Base-by-base conservation (phyloP, 2,888 invertebrate genomes). In the Apamea anceps region DNA sequence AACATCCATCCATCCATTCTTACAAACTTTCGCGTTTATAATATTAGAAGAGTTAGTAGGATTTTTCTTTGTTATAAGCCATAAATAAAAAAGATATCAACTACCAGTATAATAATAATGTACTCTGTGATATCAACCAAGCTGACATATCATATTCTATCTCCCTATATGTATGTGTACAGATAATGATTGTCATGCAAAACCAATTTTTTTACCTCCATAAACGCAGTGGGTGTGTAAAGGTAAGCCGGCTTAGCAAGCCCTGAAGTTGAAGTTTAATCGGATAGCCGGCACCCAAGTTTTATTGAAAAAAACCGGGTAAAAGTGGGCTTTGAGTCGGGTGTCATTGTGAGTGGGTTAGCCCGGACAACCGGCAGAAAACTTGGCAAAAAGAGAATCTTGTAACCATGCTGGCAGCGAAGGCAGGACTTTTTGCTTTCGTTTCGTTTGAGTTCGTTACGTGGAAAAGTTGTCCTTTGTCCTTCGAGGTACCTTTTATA, bases 231-330 rank as follows among this genome's bases (percentile, higher is more conserved):
- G 42, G 45, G 71, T 66, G 68, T 75, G 48, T 57, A 63, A 63
- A 86, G 87, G 79, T 85, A 85, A 85, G 75, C 87, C 32, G 51
- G 54, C 48, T 79, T 72, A 66, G 45, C 32, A 62, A 75, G 54
- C 67, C 76, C 65, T 48, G 63, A 75, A 83, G 51, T 60, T 60
- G 54, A 65, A 72, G 68, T 77, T 72, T 51, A 75, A 84, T 77
- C 85, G 57, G 70, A 80, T 84, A 80, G 51, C 87, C 32, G 28
- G 32, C 28, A 68, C 75, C 77, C 66, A 84, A 84, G 77, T 75
- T 85, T 84, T 65, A 77, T 77, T 73, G 72, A n/a, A 75, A 84
- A 86, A 72, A 73, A n/a, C 57, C 57, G 65, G 68, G 54, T n/a
- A 62, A 63, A 87, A 72, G n/a, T 54, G 42, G 28, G 83, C 71